Evolutionary conservation across 1,140 invertebrate genomes (phyloP).

Genomic region (Ips typographus): DNA sequence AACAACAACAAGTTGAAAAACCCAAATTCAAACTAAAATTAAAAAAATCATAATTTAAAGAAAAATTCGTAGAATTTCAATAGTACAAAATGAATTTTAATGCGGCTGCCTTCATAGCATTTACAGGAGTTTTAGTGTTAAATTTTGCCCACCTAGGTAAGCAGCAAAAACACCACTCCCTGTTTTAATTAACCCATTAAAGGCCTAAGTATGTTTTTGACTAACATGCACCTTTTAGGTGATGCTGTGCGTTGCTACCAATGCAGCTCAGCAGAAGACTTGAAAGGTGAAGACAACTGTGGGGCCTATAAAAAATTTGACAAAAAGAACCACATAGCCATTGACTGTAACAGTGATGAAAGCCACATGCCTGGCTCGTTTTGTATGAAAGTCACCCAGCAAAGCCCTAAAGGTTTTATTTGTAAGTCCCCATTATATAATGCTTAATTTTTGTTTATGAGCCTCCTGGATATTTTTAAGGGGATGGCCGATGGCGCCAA

Average conservation of each 20-base stretch:
- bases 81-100: too few species aligned
- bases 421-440: constrained; percentile 62
- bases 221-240: constrained; percentile 52
- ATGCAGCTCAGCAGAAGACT: constrained; percentile 79
- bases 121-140: too few species aligned
- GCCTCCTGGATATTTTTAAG: constrained; percentile 55
- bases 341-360: constrained; percentile 88
- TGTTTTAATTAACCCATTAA: too few species aligned
- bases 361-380: constrained; percentile 89
- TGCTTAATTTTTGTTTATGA: not conserved
- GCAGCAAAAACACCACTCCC: too few species aligned
- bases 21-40: too few species aligned
- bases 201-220: constrained; percentile 18
- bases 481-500: constrained; percentile 91
- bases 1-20: too few species aligned
- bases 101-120: too few species aligned
- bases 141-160: too few species aligned
- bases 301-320: constrained; percentile 85
- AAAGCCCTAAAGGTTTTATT: constrained; percentile 87
- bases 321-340: constrained; percentile 73
- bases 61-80: too few species aligned
- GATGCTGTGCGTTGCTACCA: constrained; percentile 80
- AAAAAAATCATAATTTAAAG: too few species aligned
- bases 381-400: constrained; percentile 87
- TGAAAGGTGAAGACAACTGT: constrained; percentile 73